phyloP scores from a whole-genome alignment of 2,888 invertebrate species.

The Coelinius sp. region DNA sequence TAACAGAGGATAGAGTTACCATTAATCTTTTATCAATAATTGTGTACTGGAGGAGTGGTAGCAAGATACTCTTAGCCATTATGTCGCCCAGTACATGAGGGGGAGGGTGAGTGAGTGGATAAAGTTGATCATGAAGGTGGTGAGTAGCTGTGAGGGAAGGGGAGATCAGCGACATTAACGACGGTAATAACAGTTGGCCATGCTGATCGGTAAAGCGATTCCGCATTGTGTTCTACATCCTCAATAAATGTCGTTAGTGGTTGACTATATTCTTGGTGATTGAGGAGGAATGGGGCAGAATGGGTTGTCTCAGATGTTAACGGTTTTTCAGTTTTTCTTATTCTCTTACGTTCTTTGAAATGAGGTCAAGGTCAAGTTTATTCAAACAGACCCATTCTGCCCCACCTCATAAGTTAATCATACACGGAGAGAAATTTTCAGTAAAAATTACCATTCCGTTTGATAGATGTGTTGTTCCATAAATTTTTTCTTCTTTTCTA shows the following conservation, averaged over 20 bases:
- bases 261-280: too few species aligned
- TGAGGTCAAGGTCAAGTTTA: too few species aligned
- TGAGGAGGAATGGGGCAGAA: too few species aligned
- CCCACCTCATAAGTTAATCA: too few species aligned
- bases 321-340: too few species aligned
- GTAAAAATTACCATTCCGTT: too few species aligned
- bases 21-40: constrained; percentile 25
- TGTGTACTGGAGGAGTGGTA: neutral
- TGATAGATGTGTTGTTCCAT: too few species aligned
- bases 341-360: too few species aligned
- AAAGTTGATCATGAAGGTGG: constrained; percentile 7
- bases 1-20: constrained; percentile 10
- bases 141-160: neutral
- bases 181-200: constrained; percentile 28
- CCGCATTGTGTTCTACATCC: constrained; percentile 57
- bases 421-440: too few species aligned
- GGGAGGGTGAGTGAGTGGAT: neutral
- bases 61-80: constrained; percentile 4
- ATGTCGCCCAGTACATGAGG: constrained; percentile 1
- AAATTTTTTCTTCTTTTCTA: too few species aligned
- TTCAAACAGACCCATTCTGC: too few species aligned
- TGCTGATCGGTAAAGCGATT: constrained; percentile 52
- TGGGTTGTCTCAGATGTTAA: too few species aligned
- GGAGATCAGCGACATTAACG: neutral
- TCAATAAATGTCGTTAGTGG: constrained; percentile 55